phyloP scores from a whole-genome alignment of 2,888 invertebrate species.

The Criorhina ranunculi region DNA sequence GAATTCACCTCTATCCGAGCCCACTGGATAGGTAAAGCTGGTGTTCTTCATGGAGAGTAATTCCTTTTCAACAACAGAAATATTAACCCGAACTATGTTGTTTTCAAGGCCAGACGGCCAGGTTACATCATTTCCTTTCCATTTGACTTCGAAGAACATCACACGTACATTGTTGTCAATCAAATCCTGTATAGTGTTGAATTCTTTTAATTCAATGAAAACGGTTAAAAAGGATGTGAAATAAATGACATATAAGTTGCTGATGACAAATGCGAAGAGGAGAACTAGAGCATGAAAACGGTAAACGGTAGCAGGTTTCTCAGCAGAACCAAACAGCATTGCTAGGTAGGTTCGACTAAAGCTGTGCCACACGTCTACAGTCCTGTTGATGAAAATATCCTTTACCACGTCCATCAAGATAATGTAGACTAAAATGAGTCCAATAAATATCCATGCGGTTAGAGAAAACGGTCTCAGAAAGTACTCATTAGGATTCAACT shows the following conservation, averaged over 20 bases:
- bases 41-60: constrained; percentile 29
- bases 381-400: background rate
- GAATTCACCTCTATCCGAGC: constrained; percentile 29
- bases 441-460: constrained; percentile 39
- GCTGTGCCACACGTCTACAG: constrained; percentile 18
- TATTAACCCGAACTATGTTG: background rate
- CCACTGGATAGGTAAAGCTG: background rate
- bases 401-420: constrained; percentile 31
- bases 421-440: constrained; percentile 38
- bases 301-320: constrained; percentile 5
- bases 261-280: constrained; percentile 39
- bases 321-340: constrained; percentile 3
- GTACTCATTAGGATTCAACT: constrained; percentile 13
- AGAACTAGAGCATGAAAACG: constrained; percentile 49
- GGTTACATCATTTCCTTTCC: too few relatives aligned
- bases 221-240: constrained; percentile 63
- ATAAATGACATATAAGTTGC: constrained; percentile 38
- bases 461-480: constrained; percentile 33
- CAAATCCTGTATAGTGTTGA: constrained; percentile 32
- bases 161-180: constrained; percentile 35
- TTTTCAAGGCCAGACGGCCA: background rate
- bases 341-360: constrained; percentile 32
- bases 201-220: constrained; percentile 54
- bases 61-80: background rate
- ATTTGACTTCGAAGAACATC: constrained; percentile 13